A percentile compares a stretch with the other conserved stretches of the same genome.
Conservation (phyloP, 2,888 invertebrate genomes). For the Polydrusus pterygomalis region DNA sequence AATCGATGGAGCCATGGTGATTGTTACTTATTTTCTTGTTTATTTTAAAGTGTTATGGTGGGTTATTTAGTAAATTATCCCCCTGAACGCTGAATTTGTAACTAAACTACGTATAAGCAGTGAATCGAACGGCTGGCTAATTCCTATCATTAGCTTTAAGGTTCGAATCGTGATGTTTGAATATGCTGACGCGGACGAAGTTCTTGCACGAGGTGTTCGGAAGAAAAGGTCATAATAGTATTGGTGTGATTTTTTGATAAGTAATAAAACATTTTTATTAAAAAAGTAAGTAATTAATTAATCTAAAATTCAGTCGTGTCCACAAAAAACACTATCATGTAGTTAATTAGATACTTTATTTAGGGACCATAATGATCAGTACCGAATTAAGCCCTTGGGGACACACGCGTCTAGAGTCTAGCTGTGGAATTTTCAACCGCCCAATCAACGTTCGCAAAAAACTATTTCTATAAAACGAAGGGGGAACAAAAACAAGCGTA, state of each 20-base stretch:
- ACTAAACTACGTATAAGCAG: conserved; percentile 80
- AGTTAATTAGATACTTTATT: too few relatives aligned
- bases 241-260: not conserved
- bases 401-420: too few relatives aligned
- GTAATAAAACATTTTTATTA: not conserved
- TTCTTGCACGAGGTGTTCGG: conserved; percentile 29
- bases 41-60: conserved; percentile 73
- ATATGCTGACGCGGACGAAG: conserved; percentile 70
- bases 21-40: conserved; percentile 72
- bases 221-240: not conserved
- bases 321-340: too few relatives aligned
- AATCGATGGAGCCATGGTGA: conserved; percentile 63
- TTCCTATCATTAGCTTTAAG: conserved; percentile 73
- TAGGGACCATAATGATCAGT: too few relatives aligned
- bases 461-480: too few relatives aligned
- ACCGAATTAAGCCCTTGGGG: too few relatives aligned
- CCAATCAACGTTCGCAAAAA: too few relatives aligned
- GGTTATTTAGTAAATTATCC: conserved; percentile 76
- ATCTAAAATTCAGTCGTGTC: too few relatives aligned
- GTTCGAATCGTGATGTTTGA: conserved; percentile 75
- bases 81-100: conserved; percentile 78
- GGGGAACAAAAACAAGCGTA: too few relatives aligned
- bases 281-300: too few relatives aligned
- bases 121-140: conserved; percentile 77
- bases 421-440: too few relatives aligned